Base-by-base conservation (phyloP, 2,888 invertebrate species). In the Mesorhabditis belari region DNA sequence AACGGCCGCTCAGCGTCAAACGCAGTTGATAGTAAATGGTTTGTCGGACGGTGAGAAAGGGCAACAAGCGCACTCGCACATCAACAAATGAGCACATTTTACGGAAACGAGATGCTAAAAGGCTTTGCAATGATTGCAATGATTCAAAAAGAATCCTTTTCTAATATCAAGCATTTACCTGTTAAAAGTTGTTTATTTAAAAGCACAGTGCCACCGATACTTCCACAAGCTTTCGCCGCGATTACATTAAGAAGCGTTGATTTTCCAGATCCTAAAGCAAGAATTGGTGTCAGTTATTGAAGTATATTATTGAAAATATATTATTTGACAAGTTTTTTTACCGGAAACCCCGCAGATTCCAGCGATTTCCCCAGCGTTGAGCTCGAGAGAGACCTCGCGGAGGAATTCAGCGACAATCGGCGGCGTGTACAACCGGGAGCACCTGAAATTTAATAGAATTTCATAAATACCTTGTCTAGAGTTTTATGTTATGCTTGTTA, bases 341-440 rank as follows among this genome's bases (percentile, higher is more conserved):
- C 92, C 92, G 85, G 92, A 92, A 0, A 92, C 92, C 9, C 94
- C 94, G 49, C 93, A 84, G 62, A 94, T 88, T 29, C 93, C 93
- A 79, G 93, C 88, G 58, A 94, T 90, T 82, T 94, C 93, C 4
- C 93, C 93, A 55, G 91, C 90, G 79, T 90, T 89, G 0, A 93
- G 90, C 66, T 89, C 89, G 76, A 93, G 87, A 23, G 90, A 91
- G 5, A 94, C 91, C 84, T 93, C 92, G 82, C 93, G 91, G 17
- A 94, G 86, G 60, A 94, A 91, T 29, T 79, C 77, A 19, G 78
- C 77, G 3, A 79, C 74, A 2, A 75, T 61, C 1, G 79, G 79
- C 23, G 78, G 77, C 24, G 69, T 73, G 61, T 77, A 75, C 44
- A 77, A 69, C 23, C 67, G 69, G 17, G 73, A 66, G 27, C 69